phyloP scores from a whole-genome alignment of 2,888 invertebrate species.

The Dolichomitus sp. region DNA sequence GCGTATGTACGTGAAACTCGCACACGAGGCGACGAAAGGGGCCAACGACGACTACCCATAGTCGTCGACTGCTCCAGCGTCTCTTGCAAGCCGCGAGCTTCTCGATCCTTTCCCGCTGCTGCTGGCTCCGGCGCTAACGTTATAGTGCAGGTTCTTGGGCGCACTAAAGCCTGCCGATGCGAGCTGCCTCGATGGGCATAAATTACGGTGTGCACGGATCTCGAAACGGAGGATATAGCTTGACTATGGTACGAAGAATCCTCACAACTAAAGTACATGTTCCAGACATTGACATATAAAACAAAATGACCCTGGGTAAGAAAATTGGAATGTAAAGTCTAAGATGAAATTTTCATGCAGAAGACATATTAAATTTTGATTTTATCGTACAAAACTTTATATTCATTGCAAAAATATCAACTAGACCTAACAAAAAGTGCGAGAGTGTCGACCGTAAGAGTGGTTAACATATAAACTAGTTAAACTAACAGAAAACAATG shows the following conservation, averaged over 20 bases:
- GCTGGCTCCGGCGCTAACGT: slow-evolving; percentile 52
- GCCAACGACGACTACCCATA: slow-evolving; percentile 14
- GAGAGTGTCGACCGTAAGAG: too few species aligned
- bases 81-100: slow-evolving; percentile 53
- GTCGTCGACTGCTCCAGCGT: slow-evolving; percentile 16
- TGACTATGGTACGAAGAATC: background rate
- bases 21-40: slow-evolving; percentile 51
- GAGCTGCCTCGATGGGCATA: slow-evolving; percentile 53
- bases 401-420: background rate
- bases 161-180: slow-evolving; percentile 57
- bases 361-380: background rate
- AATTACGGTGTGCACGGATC: slow-evolving; percentile 46
- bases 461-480: too few species aligned
- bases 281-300: background rate
- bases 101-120: slow-evolving; percentile 47
- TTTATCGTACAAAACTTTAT: background rate
- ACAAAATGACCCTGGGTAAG: background rate
- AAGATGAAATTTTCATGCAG: background rate
- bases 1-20: slow-evolving; percentile 55
- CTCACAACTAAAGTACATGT: background rate
- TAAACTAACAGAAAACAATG: too few species aligned
- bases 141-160: slow-evolving; percentile 48
- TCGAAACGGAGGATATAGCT: slow-evolving; percentile 17
- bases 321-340: background rate
- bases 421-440: background rate